Base-by-base conservation (phyloP, 2,797 vertebrate genomes). In the Carcharodon carcharias region DNA sequence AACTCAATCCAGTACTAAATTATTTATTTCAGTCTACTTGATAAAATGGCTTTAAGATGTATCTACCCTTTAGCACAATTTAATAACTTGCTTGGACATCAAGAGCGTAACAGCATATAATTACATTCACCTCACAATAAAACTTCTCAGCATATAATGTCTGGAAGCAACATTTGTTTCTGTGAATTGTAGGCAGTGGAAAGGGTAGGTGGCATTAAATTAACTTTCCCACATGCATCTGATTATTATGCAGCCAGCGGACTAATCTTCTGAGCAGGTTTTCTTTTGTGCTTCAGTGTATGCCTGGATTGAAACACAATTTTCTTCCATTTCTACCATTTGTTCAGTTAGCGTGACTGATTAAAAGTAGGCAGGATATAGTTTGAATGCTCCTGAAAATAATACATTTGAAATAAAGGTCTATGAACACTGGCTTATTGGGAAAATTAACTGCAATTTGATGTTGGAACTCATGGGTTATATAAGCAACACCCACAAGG, bases 81-180 rank as follows among this genome's bases (percentile, higher is more conserved):
- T 95, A 77, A 95, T 95, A 95, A 95, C 69, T 95, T 95, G 69
- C 28, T 67, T 71, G 28, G 65, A 95, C 94, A 95, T 54, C 94
- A 95, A 73, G 31, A 58, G 94, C 28, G 5, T 56, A 77, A 77
- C 94, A 95, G 40, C 45, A 73, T 73, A 77, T 77, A 77, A 95
- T 95, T 95, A 73, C 45, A 95, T 95, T 95, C 71, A 77, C 50
- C 45, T 77, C 94, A 95, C 28, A 71, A 95, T 95, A 77, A 95
- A 18, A 73, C 45, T 95, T 16, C 54, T 71, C 50, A 56, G 94
- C 94, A 95, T 77, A 35, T 2, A 95, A 95, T 95, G 14, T 50
- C 71, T 54, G 31, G 28, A 95, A 56, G 50, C 67, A 71, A 77
- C 77, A 73, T 71, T 31, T 31, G 69, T 95, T 71, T 58, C 89